Evolutionary conservation across 2,797 vertebrate species (phyloP).

Genomic region (Molossus alvarezi): DNA sequence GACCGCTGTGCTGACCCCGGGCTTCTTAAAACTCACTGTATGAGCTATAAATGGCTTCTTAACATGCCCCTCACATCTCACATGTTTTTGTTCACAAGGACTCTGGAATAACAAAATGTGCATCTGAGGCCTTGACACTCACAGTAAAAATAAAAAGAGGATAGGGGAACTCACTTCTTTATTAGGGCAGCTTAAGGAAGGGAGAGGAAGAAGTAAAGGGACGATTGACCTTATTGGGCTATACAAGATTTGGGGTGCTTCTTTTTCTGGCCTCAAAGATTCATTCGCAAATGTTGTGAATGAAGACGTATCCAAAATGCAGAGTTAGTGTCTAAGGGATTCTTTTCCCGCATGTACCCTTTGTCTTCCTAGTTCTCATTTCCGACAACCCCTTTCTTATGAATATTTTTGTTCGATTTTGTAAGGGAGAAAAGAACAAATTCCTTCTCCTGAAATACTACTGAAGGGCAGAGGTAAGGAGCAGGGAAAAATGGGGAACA

Average conservation of each 20-base stretch:
- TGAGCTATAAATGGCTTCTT: constrained; percentile 81
- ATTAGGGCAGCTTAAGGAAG: background rate
- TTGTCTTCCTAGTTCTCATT: constrained; percentile 50
- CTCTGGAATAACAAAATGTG: constrained; percentile 72
- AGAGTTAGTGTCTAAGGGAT: constrained; percentile 26
- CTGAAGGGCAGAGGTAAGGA: constrained; percentile 9
- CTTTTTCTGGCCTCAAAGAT: constrained; percentile 51
- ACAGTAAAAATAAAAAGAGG: constrained; percentile 55
- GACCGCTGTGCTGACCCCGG: constrained; percentile 75
- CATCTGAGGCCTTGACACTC: constrained; percentile 41
- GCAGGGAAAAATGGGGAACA: background rate
- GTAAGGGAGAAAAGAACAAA: constrained; percentile 14
- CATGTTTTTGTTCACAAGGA: constrained; percentile 73
- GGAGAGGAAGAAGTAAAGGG: background rate
- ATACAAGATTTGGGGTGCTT: background rate
- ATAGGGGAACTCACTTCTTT: constrained; percentile 14
- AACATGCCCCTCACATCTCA: constrained; percentile 80
- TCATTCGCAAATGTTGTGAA: background rate
- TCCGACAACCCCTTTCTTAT: background rate
- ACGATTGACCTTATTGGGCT: background rate
- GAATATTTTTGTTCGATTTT: constrained; percentile 48
- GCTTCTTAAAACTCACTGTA: constrained; percentile 73
- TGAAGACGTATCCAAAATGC: constrained; percentile 47
- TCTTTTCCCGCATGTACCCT: constrained; percentile 36
- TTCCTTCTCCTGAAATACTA: constrained; percentile 48